A percentile compares a stretch with the other conserved stretches of the same genome.
Evolutionary conservation across 2,113 vertebrate genomes (phyloP).

Genomic region (Apaloderma vittatum): DNA sequence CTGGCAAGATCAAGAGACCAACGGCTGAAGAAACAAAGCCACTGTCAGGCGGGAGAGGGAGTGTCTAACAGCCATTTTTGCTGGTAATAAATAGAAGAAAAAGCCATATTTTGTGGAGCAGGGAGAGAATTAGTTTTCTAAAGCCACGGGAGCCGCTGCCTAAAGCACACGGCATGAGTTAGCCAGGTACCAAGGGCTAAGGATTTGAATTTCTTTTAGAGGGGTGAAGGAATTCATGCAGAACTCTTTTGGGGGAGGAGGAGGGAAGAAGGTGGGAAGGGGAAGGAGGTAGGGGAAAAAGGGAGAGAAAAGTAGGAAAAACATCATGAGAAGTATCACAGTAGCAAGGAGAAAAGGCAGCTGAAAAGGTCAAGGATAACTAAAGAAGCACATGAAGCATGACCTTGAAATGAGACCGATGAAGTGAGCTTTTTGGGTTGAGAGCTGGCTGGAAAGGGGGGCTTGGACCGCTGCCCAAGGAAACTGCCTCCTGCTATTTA

Average conservation of each 20-base stretch:
- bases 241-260: background rate
- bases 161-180: background rate
- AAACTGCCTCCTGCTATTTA: conserved; percentile 68
- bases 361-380: conserved; percentile 63
- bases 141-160: background rate
- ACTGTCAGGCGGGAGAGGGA: background rate
- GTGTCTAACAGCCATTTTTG: background rate
- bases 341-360: conserved; percentile 42
- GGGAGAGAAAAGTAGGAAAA: background rate
- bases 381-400: conserved; percentile 64
- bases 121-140: background rate
- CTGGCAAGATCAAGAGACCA: fast-evolving
- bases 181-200: background rate
- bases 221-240: background rate
- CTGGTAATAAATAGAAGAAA: background rate
- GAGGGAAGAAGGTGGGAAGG: background rate
- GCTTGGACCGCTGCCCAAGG: conserved; percentile 53
- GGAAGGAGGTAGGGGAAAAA: background rate
- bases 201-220: background rate
- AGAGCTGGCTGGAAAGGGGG: conserved; percentile 53
- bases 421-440: conserved; percentile 64
- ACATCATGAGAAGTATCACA: conserved; percentile 33
- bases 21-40: background rate
- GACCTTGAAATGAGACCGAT: conserved; percentile 63
- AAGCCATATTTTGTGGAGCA: fast-evolving